Percentiles rank a stretch among this genome's conserved stretches.
Evolutionary conservation across 2,888 invertebrate genomes (phyloP).

Genomic region (Nomada hirtipes): DNA sequence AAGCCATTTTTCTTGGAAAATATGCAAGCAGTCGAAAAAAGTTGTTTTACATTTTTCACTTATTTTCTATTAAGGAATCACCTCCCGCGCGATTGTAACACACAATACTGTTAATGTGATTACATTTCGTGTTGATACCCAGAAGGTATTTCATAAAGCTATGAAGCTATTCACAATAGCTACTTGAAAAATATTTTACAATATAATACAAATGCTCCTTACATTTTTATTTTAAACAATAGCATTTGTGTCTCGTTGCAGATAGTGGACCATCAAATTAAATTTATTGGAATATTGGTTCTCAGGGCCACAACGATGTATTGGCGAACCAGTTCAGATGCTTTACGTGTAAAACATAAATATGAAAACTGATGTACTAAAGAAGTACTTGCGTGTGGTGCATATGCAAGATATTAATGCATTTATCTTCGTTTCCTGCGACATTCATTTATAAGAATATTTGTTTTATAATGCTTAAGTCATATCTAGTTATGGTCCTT

Average conservation of each 20-base stretch:
- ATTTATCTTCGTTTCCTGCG: slow-evolving; percentile 74
- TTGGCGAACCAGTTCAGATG: slow-evolving; percentile 72
- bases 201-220: too few species aligned
- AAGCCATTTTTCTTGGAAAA: too few species aligned
- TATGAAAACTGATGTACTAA: slow-evolving; percentile 54
- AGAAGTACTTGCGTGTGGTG: slow-evolving; percentile 67
- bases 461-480: slow-evolving; percentile 67
- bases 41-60: too few species aligned
- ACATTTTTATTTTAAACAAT: background rate
- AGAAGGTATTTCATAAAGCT: too few species aligned
- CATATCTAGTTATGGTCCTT: slow-evolving; percentile 70
- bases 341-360: slow-evolving; percentile 73
- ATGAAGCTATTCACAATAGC: too few species aligned
- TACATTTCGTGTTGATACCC: too few species aligned
- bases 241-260: slow-evolving; percentile 59
- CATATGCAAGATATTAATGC: slow-evolving; percentile 71
- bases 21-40: too few species aligned
- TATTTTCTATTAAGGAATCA: too few species aligned
- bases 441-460: slow-evolving; percentile 65
- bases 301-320: slow-evolving; percentile 59
- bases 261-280: slow-evolving; percentile 72
- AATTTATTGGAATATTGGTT: slow-evolving; percentile 59
- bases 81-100: too few species aligned
- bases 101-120: too few species aligned
- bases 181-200: too few species aligned